phyloP scores from a whole-genome alignment of 2,113 vertebrate genomes.

The Tetraodon nigroviridis region DNA sequence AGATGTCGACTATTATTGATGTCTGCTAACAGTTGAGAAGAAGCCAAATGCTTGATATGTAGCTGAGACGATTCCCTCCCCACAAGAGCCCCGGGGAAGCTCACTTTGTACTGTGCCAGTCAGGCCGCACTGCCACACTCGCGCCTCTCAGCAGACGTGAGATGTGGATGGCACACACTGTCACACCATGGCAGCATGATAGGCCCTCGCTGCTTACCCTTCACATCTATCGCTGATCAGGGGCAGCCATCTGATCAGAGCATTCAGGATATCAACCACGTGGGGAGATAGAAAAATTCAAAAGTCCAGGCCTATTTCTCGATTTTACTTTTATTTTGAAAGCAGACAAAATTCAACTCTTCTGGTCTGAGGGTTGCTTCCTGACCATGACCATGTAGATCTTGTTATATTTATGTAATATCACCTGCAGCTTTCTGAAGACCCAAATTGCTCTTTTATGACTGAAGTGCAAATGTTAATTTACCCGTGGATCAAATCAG shows the following conservation, averaged over 20 bases:
- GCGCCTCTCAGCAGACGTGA: slow-evolving; percentile 50
- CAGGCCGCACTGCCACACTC: slow-evolving; percentile 40
- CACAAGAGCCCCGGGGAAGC: slow-evolving; percentile 45
- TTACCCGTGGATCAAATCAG: too few relatives aligned
- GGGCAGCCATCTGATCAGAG: neutral
- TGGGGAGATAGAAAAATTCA: too few relatives aligned
- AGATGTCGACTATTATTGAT: slow-evolving; percentile 46
- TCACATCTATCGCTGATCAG: slow-evolving; percentile 37
- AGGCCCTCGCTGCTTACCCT: slow-evolving; percentile 30
- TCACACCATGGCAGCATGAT: slow-evolving; percentile 61
- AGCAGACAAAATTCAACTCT: too few relatives aligned
- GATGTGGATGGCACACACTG: slow-evolving; percentile 51
- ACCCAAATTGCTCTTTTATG: too few relatives aligned
- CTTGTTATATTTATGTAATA: too few relatives aligned
- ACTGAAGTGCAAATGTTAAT: too few relatives aligned
- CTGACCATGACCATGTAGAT: too few relatives aligned
- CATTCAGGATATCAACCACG: too few relatives aligned
- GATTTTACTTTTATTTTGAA: too few relatives aligned
- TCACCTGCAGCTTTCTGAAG: too few relatives aligned
- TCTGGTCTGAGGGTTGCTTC: too few relatives aligned
- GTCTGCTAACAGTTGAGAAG: slow-evolving; percentile 49
- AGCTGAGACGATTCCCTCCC: slow-evolving; percentile 56
- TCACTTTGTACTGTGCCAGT: slow-evolving; percentile 53
- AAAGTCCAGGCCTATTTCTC: too few relatives aligned
- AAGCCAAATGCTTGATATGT: slow-evolving; percentile 50